phyloP scores from a whole-genome alignment of 2,797 vertebrate genomes.

The Fundulus diaphanus region DNA sequence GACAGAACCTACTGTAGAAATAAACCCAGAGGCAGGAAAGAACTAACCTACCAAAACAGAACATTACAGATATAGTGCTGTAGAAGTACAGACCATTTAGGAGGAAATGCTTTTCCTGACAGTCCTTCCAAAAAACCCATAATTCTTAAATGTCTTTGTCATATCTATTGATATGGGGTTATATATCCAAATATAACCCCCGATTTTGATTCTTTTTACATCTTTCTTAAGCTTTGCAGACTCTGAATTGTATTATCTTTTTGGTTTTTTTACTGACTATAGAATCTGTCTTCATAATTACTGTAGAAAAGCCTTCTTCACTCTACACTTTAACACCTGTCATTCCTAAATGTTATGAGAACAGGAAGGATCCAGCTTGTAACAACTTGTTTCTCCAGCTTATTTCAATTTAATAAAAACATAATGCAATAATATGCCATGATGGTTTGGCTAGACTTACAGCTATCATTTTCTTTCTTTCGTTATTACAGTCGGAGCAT shows the following conservation, averaged over 20 bases:
- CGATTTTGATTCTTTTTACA: background rate
- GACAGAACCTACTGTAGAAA: too few species aligned
- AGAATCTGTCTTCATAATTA: background rate
- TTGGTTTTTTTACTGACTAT: background rate
- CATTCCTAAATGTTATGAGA: background rate
- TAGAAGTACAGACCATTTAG: too few species aligned
- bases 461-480: background rate
- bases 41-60: too few species aligned
- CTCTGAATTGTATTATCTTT: background rate
- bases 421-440: background rate
- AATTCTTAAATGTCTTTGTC: background rate
- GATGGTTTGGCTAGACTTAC: background rate
- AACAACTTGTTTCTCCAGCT: background rate
- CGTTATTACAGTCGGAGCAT: background rate
- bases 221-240: background rate
- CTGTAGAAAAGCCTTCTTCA: background rate
- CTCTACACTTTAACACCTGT: background rate
- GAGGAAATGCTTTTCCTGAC: background rate
- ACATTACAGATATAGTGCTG: too few species aligned
- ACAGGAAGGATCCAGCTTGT: background rate
- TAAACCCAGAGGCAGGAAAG: too few species aligned
- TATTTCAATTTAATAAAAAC: background rate
- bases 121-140: background rate
- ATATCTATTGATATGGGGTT: background rate
- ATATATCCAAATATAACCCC: background rate